Percentiles rank a stretch among this genome's conserved stretches.
Evolutionary conservation across 2,797 vertebrate genomes (phyloP).

Genomic region (Dipus sagitta): DNA sequence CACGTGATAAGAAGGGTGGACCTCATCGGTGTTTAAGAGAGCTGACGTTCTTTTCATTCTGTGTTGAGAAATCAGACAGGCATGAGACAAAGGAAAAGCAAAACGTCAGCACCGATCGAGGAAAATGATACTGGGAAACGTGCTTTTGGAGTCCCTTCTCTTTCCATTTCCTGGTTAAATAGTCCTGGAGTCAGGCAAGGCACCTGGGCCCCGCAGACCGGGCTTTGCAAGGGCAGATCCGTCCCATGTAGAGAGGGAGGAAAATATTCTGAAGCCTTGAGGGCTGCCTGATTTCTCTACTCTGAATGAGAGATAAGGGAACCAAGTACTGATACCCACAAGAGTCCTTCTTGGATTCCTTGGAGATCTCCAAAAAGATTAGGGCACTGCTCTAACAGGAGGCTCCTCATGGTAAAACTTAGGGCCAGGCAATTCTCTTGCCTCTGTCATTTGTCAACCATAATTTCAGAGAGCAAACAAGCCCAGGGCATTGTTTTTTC

Average conservation of each 20-base stretch:
- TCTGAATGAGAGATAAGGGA: conserved; percentile 35
- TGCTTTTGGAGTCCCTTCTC: background rate
- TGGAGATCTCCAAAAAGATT: background rate
- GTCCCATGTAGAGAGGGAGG: background rate
- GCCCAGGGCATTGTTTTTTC: background rate
- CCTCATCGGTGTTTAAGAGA: background rate
- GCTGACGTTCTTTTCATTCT: background rate
- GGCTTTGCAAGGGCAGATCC: background rate
- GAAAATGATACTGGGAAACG: background rate
- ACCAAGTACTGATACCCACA: background rate
- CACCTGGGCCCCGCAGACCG: background rate
- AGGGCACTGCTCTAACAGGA: background rate
- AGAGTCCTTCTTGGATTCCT: conserved; percentile 18
- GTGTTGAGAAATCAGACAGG: background rate
- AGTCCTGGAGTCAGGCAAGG: background rate
- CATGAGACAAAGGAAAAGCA: background rate
- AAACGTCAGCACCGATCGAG: background rate
- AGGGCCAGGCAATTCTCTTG: background rate
- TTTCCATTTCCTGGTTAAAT: background rate
- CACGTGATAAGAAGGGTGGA: background rate
- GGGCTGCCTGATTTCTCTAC: background rate
- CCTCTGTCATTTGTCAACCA: background rate
- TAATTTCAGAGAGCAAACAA: background rate
- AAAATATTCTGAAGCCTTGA: background rate
- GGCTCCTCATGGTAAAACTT: background rate